These are phyloP conservation scores for Gari tellinella DNA, from an alignment of 2,888 invertebrate species.

Conservation along the genomic window DNA sequence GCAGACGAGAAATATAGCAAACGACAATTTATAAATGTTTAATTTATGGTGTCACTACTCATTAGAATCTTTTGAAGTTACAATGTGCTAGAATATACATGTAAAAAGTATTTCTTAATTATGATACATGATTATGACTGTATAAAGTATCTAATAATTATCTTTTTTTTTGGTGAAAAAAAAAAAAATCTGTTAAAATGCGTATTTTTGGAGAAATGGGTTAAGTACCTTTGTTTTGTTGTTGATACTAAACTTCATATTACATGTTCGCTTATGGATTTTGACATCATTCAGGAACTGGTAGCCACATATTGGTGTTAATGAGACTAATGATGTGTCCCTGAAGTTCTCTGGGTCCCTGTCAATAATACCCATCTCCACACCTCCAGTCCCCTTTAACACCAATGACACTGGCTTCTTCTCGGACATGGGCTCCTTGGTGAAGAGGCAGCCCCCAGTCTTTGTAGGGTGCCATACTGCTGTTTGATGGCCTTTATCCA, in stretches of 20 bases:
- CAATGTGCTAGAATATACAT: too few species aligned
- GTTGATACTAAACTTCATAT: constrained; percentile 30
- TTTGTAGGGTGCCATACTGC: constrained; percentile 40
- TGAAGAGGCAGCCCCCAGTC: constrained; percentile 35
- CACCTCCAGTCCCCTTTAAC: constrained; percentile 35
- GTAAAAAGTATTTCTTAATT: too few species aligned
- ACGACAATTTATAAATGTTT: too few species aligned
- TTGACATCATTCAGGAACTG: constrained; percentile 53
- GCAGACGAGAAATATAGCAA: too few species aligned
- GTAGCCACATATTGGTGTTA: not conserved
- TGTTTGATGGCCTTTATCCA: constrained; percentile 15
- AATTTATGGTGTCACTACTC: too few species aligned
- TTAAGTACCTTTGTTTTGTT: constrained; percentile 24
- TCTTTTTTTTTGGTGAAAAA: too few species aligned
- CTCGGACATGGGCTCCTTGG: constrained; percentile 4
- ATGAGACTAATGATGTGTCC: constrained; percentile 8
- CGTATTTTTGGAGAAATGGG: too few species aligned
- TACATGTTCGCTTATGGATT: constrained; percentile 41
- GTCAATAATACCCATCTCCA: constrained; percentile 36
- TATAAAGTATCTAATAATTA: too few species aligned
- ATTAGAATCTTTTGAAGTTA: too few species aligned
- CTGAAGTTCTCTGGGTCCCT: constrained; percentile 11
- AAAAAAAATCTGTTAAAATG: too few species aligned
- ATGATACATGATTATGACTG: too few species aligned
- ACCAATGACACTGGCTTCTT: constrained; percentile 15